A percentile compares a stretch with the other conserved stretches of the same genome.
phyloP scores from a whole-genome alignment of 2,113 vertebrate genomes.

The Caranx melampygus region DNA sequence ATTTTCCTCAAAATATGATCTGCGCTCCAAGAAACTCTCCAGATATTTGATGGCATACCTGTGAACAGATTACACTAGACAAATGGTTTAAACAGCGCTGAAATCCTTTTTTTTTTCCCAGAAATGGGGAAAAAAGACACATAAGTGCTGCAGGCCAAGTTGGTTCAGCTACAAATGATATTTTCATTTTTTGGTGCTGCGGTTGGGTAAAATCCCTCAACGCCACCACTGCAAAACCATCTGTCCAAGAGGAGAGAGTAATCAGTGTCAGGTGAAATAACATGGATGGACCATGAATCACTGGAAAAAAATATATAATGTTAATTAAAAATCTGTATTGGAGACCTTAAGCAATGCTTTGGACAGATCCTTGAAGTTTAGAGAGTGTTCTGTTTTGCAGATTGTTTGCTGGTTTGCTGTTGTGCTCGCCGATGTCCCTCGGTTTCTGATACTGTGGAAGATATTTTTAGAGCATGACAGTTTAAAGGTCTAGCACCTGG shows the following conservation, averaged over 20 bases:
- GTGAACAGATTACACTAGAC: conserved; percentile 36
- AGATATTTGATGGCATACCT: conserved; percentile 34
- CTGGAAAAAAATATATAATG: conserved; percentile 32
- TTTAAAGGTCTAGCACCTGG: conserved; percentile 23
- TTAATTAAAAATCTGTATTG: conserved; percentile 46
- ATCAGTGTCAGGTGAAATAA: conserved; percentile 69
- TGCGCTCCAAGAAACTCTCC: conserved; percentile 16
- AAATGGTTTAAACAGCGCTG: conserved; percentile 32
- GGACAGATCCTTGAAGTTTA: conserved; percentile 9
- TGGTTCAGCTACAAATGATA: conserved; percentile 62
- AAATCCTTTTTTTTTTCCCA: conserved; percentile 26
- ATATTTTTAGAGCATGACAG: conserved; percentile 1
- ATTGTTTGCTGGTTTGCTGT: background rate
- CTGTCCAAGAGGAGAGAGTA: conserved; percentile 51
- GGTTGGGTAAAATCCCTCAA: conserved; percentile 41
- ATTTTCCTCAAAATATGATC: background rate
- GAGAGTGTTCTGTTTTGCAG: conserved; percentile 1
- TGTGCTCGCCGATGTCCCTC: background rate
- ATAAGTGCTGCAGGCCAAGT: conserved; percentile 22
- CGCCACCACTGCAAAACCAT: conserved; percentile 52
- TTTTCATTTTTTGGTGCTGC: conserved; percentile 57
- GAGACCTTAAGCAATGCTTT: conserved; percentile 46
- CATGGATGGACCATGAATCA: conserved; percentile 52
- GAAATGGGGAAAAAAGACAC: conserved; percentile 45
- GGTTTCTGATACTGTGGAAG: background rate